phyloP scores from a whole-genome alignment of 2,113 vertebrate genomes.

The Apteryx owenii region DNA sequence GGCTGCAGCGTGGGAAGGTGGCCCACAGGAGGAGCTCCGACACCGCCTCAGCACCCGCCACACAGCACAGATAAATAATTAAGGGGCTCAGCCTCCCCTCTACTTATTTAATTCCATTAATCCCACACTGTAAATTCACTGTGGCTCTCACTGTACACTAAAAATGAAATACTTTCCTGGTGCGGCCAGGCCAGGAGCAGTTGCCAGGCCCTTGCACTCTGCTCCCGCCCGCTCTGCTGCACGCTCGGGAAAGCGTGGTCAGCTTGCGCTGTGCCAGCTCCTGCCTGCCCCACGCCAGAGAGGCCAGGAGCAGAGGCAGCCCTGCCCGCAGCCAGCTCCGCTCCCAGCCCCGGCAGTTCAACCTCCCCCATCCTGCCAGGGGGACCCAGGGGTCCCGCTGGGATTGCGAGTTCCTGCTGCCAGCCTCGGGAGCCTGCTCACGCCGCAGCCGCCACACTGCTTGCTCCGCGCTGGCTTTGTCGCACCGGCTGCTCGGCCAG shows the following conservation, averaged over 20 bases:
- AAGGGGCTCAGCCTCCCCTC: background rate
- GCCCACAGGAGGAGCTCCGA: constrained; percentile 72
- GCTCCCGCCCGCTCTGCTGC: background rate
- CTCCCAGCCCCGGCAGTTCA: background rate
- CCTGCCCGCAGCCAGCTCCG: background rate
- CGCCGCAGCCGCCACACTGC: background rate
- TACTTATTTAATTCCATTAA: constrained; percentile 56
- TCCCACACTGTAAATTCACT: constrained; percentile 41
- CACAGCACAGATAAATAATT: background rate
- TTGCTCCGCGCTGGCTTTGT: background rate
- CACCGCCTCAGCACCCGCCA: background rate
- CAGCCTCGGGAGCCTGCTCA: background rate
- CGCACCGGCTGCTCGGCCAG: rapidly evolving
- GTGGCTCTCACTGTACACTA: constrained; percentile 12
- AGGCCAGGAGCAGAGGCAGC: background rate
- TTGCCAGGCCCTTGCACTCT: background rate
- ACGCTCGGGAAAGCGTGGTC: rapidly evolving
- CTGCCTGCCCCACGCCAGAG: rapidly evolving
- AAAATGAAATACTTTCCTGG: constrained; percentile 28
- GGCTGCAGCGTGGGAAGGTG: background rate
- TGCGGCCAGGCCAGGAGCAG: background rate
- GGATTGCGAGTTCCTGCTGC: background rate
- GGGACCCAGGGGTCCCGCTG: background rate
- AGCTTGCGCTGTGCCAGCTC: background rate
- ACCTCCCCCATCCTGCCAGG: background rate